A percentile compares a stretch with the other conserved stretches of the same genome.
Conservation (phyloP, 2,113 vertebrate species). For the Baryphthengus martii region DNA sequence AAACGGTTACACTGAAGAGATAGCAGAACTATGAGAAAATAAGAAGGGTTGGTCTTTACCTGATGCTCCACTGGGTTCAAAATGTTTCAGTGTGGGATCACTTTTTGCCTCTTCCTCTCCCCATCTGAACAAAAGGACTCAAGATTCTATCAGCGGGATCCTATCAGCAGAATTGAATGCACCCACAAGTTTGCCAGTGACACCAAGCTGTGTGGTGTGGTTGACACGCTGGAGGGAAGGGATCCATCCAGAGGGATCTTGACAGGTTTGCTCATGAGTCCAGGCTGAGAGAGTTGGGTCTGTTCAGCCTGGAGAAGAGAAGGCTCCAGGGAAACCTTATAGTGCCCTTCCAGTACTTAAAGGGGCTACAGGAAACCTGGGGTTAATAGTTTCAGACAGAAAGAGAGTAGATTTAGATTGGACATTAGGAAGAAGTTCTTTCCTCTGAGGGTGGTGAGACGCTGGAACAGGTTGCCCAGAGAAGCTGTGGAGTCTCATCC, state of each 20-base stretch:
- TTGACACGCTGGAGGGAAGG: background rate
- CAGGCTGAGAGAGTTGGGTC: background rate
- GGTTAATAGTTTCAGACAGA: background rate
- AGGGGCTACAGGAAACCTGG: background rate
- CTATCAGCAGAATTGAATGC: background rate
- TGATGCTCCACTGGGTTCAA: background rate
- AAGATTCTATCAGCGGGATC: background rate
- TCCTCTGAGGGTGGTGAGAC: background rate
- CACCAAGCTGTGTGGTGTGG: background rate
- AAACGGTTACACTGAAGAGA: background rate
- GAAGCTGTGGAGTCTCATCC: background rate
- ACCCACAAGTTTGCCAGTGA: background rate
- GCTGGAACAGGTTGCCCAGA: background rate
- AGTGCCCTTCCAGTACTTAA: background rate
- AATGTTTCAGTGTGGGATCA: background rate
- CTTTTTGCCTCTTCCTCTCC: background rate
- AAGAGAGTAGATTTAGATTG: background rate
- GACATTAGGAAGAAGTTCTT: background rate
- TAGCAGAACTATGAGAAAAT: background rate
- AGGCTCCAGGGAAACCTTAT: background rate
- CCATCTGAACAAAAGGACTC: background rate
- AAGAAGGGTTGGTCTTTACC: background rate
- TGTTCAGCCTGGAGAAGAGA: background rate
- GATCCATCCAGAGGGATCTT: background rate
- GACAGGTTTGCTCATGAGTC: background rate